phyloP scores from a whole-genome alignment of 2,113 vertebrate genomes.

The Eudyptes chrysolophus region DNA sequence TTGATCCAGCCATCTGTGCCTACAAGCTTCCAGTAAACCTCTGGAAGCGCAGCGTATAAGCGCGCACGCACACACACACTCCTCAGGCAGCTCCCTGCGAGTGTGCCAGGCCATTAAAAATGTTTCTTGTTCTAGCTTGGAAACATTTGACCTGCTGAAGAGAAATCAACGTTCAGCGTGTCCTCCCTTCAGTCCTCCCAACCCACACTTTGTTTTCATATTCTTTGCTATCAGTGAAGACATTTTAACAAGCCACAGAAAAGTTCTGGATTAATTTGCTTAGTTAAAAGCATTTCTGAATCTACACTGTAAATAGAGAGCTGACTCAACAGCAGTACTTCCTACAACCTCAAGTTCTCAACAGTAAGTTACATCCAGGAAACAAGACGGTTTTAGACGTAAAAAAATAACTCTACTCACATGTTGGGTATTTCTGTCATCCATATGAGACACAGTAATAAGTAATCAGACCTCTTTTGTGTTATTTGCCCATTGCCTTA shows the following conservation, averaged over 20 bases:
- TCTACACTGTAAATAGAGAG: neutral
- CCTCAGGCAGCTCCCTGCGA: neutral
- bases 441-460: neutral
- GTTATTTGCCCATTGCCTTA: neutral
- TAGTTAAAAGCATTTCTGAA: conserved; percentile 15
- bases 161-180: conserved; percentile 14
- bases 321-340: neutral
- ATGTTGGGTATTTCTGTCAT: neutral
- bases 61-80: neutral
- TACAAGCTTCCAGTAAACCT: neutral
- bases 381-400: neutral
- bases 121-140: neutral
- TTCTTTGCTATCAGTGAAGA: conserved; percentile 19
- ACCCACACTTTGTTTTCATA: conserved; percentile 17
- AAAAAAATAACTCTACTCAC: neutral
- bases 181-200: neutral
- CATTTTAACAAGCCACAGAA: conserved; percentile 22
- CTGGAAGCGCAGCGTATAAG: rapidly evolving
- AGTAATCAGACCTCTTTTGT: neutral
- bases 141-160: conserved; percentile 1
- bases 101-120: conserved; percentile 5
- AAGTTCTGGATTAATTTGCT: neutral
- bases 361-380: neutral
- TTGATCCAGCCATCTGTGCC: neutral
- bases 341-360: neutral